Evolutionary conservation across 2,113 vertebrate species (phyloP), one percentile per base, ranked within the genome.

Genomic region (Protobothrops mucrosquamatus): DNA sequence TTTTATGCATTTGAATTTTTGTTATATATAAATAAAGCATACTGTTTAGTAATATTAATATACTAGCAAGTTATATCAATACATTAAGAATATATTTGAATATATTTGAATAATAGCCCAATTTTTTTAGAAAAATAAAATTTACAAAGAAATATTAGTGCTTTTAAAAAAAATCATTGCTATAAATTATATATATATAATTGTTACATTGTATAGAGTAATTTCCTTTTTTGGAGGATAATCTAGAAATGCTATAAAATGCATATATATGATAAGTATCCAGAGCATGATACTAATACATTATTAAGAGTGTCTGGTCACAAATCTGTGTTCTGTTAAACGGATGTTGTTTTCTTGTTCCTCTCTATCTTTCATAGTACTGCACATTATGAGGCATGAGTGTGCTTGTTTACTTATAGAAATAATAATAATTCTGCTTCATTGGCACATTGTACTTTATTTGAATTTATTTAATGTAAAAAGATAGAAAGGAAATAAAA

Each of bases 321-420:
- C 64, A n/a, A 69, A 69, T 69, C 2, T 18, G 29, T 69, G 12
- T 34, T 34, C 64, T 34, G 12, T 34, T 14, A 69, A 69, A 69
- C 34, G 29, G 29, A 64, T 90, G 15, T 26, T 29, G 61, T 39
- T 34, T 57, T 69, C 3, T 46, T 91, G 26, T 43, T 86, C 34
- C 10, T 69, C 29, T 59, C 24, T 12, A 92, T 69, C 74, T 74
- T 92, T 91, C 81, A 90, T 34, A 90, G 52, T 26, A 48, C 85
- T 51, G 4, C 18, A 39, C n/a, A 87, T 91, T 88, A 88, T 92
- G 0, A 0, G 64, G 92, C 39, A 89, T 59, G 26, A 57, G 61
- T 0, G 0, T 69, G 85, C 85, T 56, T 8, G 0, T 90, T 4
- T 6, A 52, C 34, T 0, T 0, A 8, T 1, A 2, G 18, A 12